These are phyloP conservation scores for Tragelaphus strepsiceros DNA, from an alignment of 2,113 vertebrate species.

Conservation along the genomic window DNA sequence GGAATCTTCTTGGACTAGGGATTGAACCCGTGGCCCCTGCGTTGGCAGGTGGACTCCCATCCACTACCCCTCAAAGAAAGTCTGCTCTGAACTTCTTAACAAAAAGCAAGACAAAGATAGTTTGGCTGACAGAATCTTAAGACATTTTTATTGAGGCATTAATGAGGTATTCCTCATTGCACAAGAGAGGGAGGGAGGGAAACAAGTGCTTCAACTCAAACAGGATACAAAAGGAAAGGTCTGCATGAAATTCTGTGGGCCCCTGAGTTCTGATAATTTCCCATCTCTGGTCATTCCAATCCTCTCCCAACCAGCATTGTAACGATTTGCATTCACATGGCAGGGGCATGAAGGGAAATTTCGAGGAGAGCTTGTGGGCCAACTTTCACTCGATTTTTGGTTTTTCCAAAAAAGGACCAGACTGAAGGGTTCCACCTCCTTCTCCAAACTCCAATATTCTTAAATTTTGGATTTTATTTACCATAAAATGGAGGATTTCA, in stretches of 20 bases:
- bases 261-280: background rate
- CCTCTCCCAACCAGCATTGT: background rate
- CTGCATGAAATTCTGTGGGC: background rate
- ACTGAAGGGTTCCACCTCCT: background rate
- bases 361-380: accelerated
- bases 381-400: background rate
- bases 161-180: background rate
- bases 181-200: background rate
- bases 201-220: background rate
- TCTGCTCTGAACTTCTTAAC: background rate
- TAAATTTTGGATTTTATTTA: background rate
- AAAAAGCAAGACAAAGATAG: background rate
- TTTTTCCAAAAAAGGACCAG: background rate
- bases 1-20: background rate
- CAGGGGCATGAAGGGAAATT: background rate
- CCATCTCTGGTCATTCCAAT: accelerated
- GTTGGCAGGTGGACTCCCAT: background rate
- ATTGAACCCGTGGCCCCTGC: background rate
- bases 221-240: background rate
- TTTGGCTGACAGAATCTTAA: background rate
- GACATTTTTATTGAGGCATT: background rate
- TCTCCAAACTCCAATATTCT: background rate
- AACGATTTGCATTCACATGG: accelerated
- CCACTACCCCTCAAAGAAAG: background rate
- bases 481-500: background rate